Evolutionary conservation across 2,888 invertebrate genomes (phyloP), one percentile per base, ranked within the genome.

Genomic region (Zootermopsis nevadensis): DNA sequence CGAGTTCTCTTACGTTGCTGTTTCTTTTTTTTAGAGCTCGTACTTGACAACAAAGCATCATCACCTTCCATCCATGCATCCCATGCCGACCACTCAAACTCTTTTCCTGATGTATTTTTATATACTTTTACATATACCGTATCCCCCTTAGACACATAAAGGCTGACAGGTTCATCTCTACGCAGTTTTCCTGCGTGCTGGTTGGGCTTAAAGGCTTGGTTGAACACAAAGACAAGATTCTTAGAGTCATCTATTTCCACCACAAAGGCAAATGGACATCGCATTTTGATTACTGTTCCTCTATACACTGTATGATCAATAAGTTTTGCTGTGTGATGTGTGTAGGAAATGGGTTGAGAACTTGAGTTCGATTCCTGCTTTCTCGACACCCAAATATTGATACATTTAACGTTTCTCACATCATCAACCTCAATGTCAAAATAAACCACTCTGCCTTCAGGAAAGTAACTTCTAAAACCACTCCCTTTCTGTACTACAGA

Each of bases 31-130:
- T 60, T 31, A 31, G 69, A 31, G 1, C 27, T 69, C 2, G 27
- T 19, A 22, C 19, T 69, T 4, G 69, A 22, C 6, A 19, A 31
- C 8, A 6, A 4, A 31, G 10, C n/a, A n/a, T 69, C 31, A 31
- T 6, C 6, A 3, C 31, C 69, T 15, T 69, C 33, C 69, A 69
- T 69, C 69, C 69, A 69, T 24, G 69, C 69, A 31, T 69, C 33
- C 19, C 33, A 69, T 31, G 31, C 69, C 12, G 69, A 69, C 69
- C 69, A 69, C 24, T 69, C 69, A 69, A 69, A 69, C 27, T 69
- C 33, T 15, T 31, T 69, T 19, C 69, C 8, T 27, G 27, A 1
- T 31, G 69, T 19, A 69, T 31, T 7, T 31, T 31, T 60, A n/a
- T n/a, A 33, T 31, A 69, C 69, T 31, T 2, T 69, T 27, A 69